Percentiles rank a stretch among this genome's conserved stretches.
These are phyloP conservation scores for Sorex maritimensis DNA, from an alignment of 2,797 vertebrate genomes.

Conservation along the genomic window DNA sequence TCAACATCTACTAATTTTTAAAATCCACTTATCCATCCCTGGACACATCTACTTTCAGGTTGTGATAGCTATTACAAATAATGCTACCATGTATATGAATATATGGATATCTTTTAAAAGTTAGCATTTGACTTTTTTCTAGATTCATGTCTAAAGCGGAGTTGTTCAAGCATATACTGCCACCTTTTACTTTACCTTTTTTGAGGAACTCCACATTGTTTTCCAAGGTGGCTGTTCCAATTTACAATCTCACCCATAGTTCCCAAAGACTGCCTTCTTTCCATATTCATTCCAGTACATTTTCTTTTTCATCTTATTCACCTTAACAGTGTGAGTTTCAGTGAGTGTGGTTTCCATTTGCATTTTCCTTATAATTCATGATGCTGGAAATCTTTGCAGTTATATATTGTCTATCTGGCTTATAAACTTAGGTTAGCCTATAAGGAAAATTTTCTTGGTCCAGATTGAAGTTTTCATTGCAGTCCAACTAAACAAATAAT, in stretches of 20 bases:
- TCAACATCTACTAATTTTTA: background rate
- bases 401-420: too few species aligned
- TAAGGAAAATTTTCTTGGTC: conserved; percentile 12
- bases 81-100: background rate
- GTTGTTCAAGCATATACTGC: background rate
- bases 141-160: background rate
- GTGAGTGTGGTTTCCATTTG: background rate
- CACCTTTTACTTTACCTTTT: background rate
- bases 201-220: background rate
- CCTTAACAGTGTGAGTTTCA: background rate
- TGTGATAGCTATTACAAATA: background rate
- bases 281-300: background rate
- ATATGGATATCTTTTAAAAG: background rate
- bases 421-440: background rate
- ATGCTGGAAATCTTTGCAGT: background rate
- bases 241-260: background rate
- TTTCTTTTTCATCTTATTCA: background rate
- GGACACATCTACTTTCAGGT: background rate
- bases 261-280: background rate
- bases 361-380: background rate
- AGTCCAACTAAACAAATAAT: background rate
- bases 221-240: background rate
- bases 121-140: background rate
- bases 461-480: background rate
- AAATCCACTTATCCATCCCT: background rate